Base-by-base conservation (phyloP, 2,797 vertebrate species). In the Enteromius trimaculatus region DNA sequence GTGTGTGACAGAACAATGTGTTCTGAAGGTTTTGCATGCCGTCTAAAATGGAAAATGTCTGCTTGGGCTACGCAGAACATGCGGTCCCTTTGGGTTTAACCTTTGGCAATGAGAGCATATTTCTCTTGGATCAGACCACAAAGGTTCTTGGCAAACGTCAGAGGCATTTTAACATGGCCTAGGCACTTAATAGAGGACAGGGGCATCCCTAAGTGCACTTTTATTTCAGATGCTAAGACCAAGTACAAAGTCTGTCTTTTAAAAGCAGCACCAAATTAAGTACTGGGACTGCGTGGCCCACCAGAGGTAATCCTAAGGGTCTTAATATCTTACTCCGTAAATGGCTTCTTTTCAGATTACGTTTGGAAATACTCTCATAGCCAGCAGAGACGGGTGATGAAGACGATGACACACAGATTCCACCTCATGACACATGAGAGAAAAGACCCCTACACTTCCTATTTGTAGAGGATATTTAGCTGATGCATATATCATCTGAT, bases 181-280 rank as follows among this genome's bases (percentile, higher is more conserved):
- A 65, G 58, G 44, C 77, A 58, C 16, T 39, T 71, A 71, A 74
- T 66, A 39, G 55, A 34, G 78, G 29, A 21, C 13, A 11, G 29
- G 37, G 60, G 53, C 31, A 23, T 65, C 70, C 44, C 31, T 74
- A 29, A 66, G 51, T 65, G 79, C 49, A 62, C 65, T 75, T 84
- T 79, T 79, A 81, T 83, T 66, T 81, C 74, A 66, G 47, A 60
- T 23, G 51, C 23, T 69, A 14, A 58, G 76, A 69, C 62, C n/a
- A 29, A 49, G 21, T 76, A 37, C 39, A 60, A 34, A 64, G 34
- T 75, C 39, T 37, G 44, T 47, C 58, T 81, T 62, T 81, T 62
- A 88, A 81, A 49, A 44, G 44, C 51, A 68, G 66, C 51, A 81
- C 62, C 72, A 85, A 83, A 88, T 78, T 81, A 55, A 86, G 66